Percentiles rank a stretch among this genome's conserved stretches.
phyloP scores from a whole-genome alignment of 2,797 vertebrate species.

The Micropoecilia bifurca region DNA sequence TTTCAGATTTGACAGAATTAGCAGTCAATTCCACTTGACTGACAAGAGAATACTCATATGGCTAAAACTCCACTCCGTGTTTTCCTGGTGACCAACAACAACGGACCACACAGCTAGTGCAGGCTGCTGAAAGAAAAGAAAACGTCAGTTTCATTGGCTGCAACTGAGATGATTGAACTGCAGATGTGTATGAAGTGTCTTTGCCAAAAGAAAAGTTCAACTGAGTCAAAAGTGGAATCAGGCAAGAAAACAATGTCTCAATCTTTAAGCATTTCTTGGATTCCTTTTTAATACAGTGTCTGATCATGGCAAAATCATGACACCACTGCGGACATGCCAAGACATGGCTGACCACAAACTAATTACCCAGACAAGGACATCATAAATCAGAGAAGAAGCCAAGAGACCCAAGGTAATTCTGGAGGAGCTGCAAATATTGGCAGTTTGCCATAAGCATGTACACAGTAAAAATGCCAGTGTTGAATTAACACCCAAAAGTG shows the following conservation, averaged over 20 bases:
- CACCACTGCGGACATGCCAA: background rate
- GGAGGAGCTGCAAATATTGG: background rate
- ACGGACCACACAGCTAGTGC: background rate
- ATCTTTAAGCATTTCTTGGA: background rate
- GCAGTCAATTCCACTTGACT: background rate
- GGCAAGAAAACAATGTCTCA: background rate
- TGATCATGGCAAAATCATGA: background rate
- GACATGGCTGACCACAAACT: too few species aligned
- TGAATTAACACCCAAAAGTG: too few species aligned
- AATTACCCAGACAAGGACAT: background rate
- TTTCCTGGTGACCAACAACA: background rate
- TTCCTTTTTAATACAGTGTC: background rate
- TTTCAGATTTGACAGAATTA: background rate
- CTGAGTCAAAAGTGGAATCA: background rate
- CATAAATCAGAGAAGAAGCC: background rate
- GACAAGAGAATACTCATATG: too few species aligned
- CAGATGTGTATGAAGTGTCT: background rate
- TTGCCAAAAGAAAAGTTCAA: too few species aligned
- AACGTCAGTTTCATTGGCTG: background rate
- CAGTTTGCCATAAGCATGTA: background rate
- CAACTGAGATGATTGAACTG: background rate
- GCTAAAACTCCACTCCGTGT: too few species aligned
- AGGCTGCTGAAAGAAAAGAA: background rate
- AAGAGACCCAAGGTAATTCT: background rate
- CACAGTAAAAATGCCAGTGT: too few species aligned